A percentile compares a stretch with the other conserved stretches of the same genome.
Conservation (phyloP, 2,797 vertebrate genomes). For the Spinibarbus caldwelli region DNA sequence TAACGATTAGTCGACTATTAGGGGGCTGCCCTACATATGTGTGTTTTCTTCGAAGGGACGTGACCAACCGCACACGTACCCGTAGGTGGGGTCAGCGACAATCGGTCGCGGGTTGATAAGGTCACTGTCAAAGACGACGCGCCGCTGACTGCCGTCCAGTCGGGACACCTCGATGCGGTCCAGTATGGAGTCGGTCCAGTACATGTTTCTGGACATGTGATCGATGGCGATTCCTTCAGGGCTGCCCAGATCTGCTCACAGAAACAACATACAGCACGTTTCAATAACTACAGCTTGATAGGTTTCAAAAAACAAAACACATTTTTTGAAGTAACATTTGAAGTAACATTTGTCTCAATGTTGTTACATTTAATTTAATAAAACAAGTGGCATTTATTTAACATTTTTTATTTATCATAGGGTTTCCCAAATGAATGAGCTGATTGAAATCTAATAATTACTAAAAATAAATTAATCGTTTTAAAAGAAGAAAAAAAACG, state of each 20-base stretch:
- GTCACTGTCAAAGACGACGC: constrained; percentile 85
- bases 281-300: background rate
- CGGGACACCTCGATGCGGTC: constrained; percentile 90
- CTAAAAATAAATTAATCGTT: background rate
- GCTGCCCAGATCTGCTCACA: constrained; percentile 83
- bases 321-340: too few species aligned
- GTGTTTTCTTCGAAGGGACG: background rate
- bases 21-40: too few species aligned
- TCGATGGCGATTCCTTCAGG: constrained; percentile 92
- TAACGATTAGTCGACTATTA: too few species aligned
- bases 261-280: background rate
- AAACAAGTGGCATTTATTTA: background rate
- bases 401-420: background rate
- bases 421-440: background rate
- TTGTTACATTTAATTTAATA: too few species aligned
- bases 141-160: constrained; percentile 86
- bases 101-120: constrained; percentile 92
- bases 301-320: background rate
- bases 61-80: constrained; percentile 71
- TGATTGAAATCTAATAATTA: background rate
- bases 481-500: background rate
- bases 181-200: constrained; percentile 92
- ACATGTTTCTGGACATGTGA: constrained; percentile 88
- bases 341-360: too few species aligned
- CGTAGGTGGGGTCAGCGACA: constrained; percentile 79